Evolutionary conservation across 2,888 invertebrate species (phyloP).

Genomic region (Lasioglossum calceatum): DNA sequence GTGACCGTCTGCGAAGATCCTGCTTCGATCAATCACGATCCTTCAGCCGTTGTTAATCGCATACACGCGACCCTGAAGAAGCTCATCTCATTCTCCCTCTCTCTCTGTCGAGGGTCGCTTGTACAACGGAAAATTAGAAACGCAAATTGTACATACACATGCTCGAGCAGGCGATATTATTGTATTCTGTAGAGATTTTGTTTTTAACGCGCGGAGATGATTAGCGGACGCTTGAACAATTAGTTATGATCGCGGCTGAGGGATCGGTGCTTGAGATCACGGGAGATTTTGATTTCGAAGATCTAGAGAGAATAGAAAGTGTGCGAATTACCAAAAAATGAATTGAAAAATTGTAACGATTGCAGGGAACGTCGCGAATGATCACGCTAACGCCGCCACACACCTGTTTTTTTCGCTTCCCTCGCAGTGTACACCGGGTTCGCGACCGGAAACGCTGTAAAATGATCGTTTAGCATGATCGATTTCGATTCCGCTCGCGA

Average conservation of each 20-base stretch:
- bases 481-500: slow-evolving; percentile 46
- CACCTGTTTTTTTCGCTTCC: slow-evolving; percentile 74
- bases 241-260: not conserved
- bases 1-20: slow-evolving; percentile 20
- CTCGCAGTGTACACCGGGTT: slow-evolving; percentile 73
- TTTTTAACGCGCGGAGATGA: not conserved
- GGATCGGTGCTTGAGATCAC: slow-evolving; percentile 5
- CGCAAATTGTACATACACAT: slow-evolving; percentile 4
- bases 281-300: slow-evolving; percentile 12
- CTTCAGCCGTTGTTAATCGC: not conserved
- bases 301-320: not conserved
- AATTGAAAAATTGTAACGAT: slow-evolving; percentile 30
- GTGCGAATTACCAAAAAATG: not conserved
- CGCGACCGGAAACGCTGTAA: slow-evolving; percentile 32
- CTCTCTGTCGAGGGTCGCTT: not conserved
- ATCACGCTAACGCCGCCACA: slow-evolving; percentile 69
- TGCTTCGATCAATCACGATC: not conserved
- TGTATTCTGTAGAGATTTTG: not conserved
- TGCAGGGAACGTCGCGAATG: slow-evolving; percentile 49
- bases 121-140: not conserved
- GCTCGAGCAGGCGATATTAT: not conserved
- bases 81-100: not conserved
- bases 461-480: slow-evolving; percentile 6
- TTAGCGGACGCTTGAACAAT: not conserved
- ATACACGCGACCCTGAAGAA: not conserved